Base-by-base conservation (phyloP, 92 coral and sea anemone genomes). In the Epizoanthus scotinus region DNA sequence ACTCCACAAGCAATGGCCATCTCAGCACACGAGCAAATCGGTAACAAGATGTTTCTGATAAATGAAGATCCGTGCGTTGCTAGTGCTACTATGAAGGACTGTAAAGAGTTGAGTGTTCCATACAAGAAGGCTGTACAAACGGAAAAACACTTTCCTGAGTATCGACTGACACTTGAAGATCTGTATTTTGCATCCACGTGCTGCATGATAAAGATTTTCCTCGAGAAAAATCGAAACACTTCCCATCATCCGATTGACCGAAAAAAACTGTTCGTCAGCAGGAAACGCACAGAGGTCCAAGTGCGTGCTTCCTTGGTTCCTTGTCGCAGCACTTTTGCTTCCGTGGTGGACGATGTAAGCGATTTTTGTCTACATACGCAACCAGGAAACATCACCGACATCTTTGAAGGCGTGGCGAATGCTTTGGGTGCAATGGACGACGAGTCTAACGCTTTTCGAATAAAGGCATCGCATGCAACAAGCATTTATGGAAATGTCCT, bases 121-220 rank as follows among this genome's bases (percentile, higher is more conserved):
- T 36, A 40, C 3, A 66, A 38, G 67, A 36, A 10, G 3, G 38
- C 40, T 58, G 34, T 3, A 18, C 7, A 22, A 55, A 55, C 19
- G 21, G 81, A 75, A 22, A 75, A 75, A 59, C 57, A 10, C 18
- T 17, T 59, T 14, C 68, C 67, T 6, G 81, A 75, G 5, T 60
- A 36, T 67, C 59, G 69, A 59, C 24, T 75, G 81, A 75, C 69
- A 9, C 68, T 75, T 25, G 66, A 75, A 34, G 81, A 75, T 9
- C 54, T 75, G 18, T 75, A 75, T 26, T 75, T 75, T 5, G 67
- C 56, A 14, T 75, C 81, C 42, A 75, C 81, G 25, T 57, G 69
- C 57, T 40, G 69, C 53, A 75, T 36, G 69, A 58, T 75, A 21
- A 60, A 60, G 5, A 38, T 13, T 25, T 58, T 75, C 15, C 68